Percentiles rank a stretch among this genome's conserved stretches.
These are phyloP conservation scores for Ophiothrix spiculata DNA, from an alignment of 35 echinoderm and acorn worm species.

Conservation along the genomic window DNA sequence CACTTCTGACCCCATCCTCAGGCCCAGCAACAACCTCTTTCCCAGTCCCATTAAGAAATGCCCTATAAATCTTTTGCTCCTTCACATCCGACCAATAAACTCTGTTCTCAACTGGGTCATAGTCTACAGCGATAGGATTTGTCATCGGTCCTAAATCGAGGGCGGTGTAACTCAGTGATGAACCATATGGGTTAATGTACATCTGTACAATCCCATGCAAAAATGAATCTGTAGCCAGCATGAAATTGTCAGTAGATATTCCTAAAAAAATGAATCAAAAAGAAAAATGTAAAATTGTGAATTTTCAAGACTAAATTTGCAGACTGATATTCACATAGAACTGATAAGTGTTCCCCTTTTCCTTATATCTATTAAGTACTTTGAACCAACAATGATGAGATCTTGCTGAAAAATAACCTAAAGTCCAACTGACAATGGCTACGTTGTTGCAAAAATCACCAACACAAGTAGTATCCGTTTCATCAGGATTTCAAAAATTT, in stretches of 20 bases:
- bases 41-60: conserved; percentile 9
- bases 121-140: conserved; percentile 37
- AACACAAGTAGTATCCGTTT: no score
- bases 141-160: conserved; percentile 24
- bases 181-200: not conserved
- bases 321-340: not conserved
- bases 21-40: not conserved
- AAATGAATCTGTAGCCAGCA: conserved; percentile 38
- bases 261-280: conserved; percentile 22
- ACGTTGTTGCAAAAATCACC: no score
- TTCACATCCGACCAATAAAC: conserved; percentile 36
- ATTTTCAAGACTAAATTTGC: not conserved
- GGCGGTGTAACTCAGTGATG: conserved; percentile 2
- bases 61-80: conserved; percentile 17
- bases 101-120: conserved; percentile 16
- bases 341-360: not conserved
- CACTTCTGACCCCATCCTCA: not conserved
- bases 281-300: no score
- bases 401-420: no score
- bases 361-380: not conserved
- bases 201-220: conserved; percentile 52
- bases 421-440: no score
- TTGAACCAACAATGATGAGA: not conserved
- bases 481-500: no score
- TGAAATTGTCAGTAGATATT: conserved; percentile 38